Evolutionary conservation across 1,140 invertebrate species (phyloP).

Genomic region (Drosophila suzukii): DNA sequence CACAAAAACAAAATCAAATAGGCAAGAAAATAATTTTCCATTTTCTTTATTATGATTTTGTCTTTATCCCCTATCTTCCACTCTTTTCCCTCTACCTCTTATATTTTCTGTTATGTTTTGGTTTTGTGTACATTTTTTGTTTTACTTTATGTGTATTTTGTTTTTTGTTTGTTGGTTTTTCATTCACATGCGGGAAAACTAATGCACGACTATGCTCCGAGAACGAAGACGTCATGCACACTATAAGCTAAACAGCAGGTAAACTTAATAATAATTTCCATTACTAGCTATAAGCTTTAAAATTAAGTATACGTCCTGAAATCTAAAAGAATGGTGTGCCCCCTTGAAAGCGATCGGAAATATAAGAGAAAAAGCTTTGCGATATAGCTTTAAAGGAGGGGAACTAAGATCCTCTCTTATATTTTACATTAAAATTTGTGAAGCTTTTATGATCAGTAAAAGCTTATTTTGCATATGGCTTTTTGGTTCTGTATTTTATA

Average conservation of each 20-base stretch:
- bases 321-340: neutral
- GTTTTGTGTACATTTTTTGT: slow-evolving; percentile 51
- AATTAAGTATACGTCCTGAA: slow-evolving; percentile 19
- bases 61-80: slow-evolving; percentile 31
- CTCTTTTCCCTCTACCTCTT: slow-evolving; percentile 29
- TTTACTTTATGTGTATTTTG: slow-evolving; percentile 75
- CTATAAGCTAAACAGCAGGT: slow-evolving; percentile 84
- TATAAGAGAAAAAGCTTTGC: slow-evolving; percentile 22
- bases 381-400: slow-evolving; percentile 3
- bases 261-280: slow-evolving; percentile 49
- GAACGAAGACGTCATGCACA: slow-evolving; percentile 84
- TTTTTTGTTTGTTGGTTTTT: slow-evolving; percentile 80
- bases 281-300: slow-evolving; percentile 24
- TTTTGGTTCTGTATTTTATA: neutral
- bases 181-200: slow-evolving; percentile 82
- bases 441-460: slow-evolving; percentile 6
- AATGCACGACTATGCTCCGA: slow-evolving; percentile 84
- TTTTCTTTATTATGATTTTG: slow-evolving; percentile 54
- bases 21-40: slow-evolving; percentile 66
- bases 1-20: slow-evolving; percentile 36
- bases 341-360: slow-evolving; percentile 16
- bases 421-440: neutral
- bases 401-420: slow-evolving; percentile 45
- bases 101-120: slow-evolving; percentile 45
- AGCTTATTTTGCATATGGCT: slow-evolving; percentile 1